Base-by-base conservation (phyloP, 2,113 vertebrate species). In the Eolophus roseicapilla region DNA sequence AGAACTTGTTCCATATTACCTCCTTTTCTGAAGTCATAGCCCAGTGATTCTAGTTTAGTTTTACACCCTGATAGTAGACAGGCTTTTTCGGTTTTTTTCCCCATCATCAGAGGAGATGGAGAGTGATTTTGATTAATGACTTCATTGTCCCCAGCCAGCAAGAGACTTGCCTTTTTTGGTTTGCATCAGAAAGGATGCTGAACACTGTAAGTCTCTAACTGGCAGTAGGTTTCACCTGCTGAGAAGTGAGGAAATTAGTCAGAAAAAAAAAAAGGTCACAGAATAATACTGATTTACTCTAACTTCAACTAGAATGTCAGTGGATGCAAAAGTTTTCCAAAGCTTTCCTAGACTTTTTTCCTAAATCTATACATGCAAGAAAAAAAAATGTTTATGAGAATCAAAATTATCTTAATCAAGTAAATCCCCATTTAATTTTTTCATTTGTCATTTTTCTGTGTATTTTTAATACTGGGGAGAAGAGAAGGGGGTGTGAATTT, bases 91-190 rank as follows among this genome's bases (percentile, higher is more conserved):
- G 88, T 77, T 23, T 57, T 23, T 9, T 15, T 2, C 9, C 33
- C 67, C 86, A 80, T 91, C 93, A 95, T 95, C 86, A 89, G 70
- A 85, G 49, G 47, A 87, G 94, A 94, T 84, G 88, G 46, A 91
- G 49, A 87, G 89, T 92, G 93, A 96, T 97, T 97, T 97, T 95
- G 95, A 95, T 92, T 96, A 97, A 97, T 95, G 95, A 95, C 84
- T 96, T 91, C 94, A 96, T 97, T 96, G 95, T 95, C 95, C 86
- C 63, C 91, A 94, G 77, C 27, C 96, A 97, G 96, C 96, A 97
- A 97, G 94, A 97, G 62, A 79, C 94, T 82, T 94, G 55, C 77
- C 39, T 95, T 95, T 91, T 97, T 92, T 21, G 1, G 95, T 96
- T 96, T 96, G 86, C 95, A 95, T 97, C 94, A 95, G 95, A 97